Evolutionary conservation across 2,113 vertebrate genomes (phyloP).

Genomic region (Shinisaurus crocodilurus): DNA sequence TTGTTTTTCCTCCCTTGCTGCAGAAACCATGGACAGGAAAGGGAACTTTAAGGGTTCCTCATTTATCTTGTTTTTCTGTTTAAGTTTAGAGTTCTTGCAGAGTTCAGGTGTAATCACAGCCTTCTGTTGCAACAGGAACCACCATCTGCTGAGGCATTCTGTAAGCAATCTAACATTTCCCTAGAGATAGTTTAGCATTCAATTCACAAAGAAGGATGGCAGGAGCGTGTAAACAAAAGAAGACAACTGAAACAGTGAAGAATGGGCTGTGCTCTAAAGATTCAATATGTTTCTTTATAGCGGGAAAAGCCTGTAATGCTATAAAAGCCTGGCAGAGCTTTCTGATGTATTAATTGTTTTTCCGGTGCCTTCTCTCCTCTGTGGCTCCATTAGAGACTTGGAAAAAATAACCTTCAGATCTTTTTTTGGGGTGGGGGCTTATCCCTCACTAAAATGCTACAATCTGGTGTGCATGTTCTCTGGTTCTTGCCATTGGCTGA

Average conservation of each 20-base stretch:
- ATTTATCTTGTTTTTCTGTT: constrained; percentile 78
- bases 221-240: constrained; percentile 85
- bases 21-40: constrained; percentile 20
- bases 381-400: constrained; percentile 14
- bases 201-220: constrained; percentile 84
- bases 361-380: constrained; percentile 22
- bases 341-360: constrained; percentile 74
- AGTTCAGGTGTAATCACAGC: constrained; percentile 87
- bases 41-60: constrained; percentile 70
- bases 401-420: constrained; percentile 34
- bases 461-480: neutral
- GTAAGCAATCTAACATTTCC: constrained; percentile 82
- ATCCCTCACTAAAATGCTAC: neutral
- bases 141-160: constrained; percentile 86
- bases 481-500: neutral
- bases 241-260: constrained; percentile 80
- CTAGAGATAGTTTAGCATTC: constrained; percentile 86
- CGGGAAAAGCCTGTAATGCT: constrained; percentile 71
- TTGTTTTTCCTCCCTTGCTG: neutral
- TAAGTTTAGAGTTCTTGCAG: constrained; percentile 80
- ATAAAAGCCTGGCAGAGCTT: constrained; percentile 67
- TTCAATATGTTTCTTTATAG: constrained; percentile 79
- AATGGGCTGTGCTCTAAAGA: constrained; percentile 77
- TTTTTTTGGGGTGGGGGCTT: neutral
- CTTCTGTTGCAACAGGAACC: constrained; percentile 83